Evolutionary conservation across 2,113 vertebrate genomes (phyloP), one percentile per base, ranked within the genome.

Genomic region (Saguinus midas): DNA sequence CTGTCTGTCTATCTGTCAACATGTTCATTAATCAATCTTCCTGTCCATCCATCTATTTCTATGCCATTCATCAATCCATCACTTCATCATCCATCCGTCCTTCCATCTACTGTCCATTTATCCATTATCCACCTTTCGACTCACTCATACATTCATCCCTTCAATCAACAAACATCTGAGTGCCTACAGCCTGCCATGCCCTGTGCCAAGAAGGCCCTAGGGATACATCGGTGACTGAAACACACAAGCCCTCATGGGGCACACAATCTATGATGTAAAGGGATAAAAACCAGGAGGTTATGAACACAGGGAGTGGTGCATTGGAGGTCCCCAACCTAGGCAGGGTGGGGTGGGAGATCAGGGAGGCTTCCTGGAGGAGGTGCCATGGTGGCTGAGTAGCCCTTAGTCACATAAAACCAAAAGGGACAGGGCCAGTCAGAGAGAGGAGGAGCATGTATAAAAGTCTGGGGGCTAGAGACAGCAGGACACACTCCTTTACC

Each of bases 361-460:
- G 57, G 70, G 50, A 32, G 64, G 25, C 91, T 91, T 84, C 91
- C 79, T 50, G 78, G 58, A 92, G 81, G 81, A 81, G 66, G 50
- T 1, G 29, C 10, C 79, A 5, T 32, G 35, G 25, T 8, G 57
- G 11, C 78, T 45, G 37, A 55, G 14, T 14, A 35, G 72, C 25
- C 73, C 25, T 43, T 6, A 10, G 48, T 40, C 35, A 18, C 2
- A 2, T 17, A 32, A 48, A 84, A 21, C 10, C 0, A 0, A 6
- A 0, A 43, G 57, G 13, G 6, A 68, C 23, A 43, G 48, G 12
- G 32, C 35, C 14, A 32, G 43, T 29, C 48, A 4, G 78, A 40
- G 61, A 43, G 35, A 43, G 50, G 81, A 48, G 20, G 20, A 32
- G 45, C 17, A 1, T 3, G 10, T 17, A 66, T 40, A 9, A 25